phyloP scores from a whole-genome alignment of 2,888 invertebrate genomes.

The Calameuta filiformis region DNA sequence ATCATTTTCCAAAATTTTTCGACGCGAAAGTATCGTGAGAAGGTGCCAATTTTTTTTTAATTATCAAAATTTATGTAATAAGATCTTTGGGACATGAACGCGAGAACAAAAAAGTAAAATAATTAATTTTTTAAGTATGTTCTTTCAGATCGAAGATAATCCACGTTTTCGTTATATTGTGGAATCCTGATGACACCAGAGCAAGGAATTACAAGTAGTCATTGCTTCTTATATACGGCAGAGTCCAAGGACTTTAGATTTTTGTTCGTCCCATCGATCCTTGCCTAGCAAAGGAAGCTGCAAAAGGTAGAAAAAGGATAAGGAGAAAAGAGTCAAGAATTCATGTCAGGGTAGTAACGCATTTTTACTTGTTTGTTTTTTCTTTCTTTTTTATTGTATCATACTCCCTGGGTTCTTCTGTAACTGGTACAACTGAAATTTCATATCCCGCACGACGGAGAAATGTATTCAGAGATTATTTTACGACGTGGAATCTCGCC shows the following conservation, averaged over 20 bases:
- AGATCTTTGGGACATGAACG: neutral
- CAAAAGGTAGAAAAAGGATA: neutral
- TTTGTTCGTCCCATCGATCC: neutral
- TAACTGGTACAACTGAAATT: neutral
- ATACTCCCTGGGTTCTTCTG: neutral
- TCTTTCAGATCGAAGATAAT: neutral
- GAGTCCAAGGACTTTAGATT: neutral
- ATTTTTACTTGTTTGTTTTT: neutral
- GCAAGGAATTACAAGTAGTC: neutral
- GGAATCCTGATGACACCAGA: neutral
- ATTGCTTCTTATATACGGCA: neutral
- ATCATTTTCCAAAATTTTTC: too few species aligned
- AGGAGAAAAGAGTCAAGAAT: neutral
- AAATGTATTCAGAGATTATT: slow-evolving; percentile 22
- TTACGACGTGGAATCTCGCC: slow-evolving; percentile 23
- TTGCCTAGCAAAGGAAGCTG: neutral
- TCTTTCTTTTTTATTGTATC: neutral
- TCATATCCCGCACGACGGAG: neutral
- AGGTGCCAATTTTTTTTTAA: neutral
- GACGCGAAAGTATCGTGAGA: too few species aligned
- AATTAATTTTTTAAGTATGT: neutral
- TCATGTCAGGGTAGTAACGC: neutral
- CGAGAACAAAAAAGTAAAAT: neutral
- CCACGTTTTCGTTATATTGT: neutral
- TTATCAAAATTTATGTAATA: neutral